Conservation (phyloP, 2,797 vertebrate genomes). For the Amblyraja radiata region DNA sequence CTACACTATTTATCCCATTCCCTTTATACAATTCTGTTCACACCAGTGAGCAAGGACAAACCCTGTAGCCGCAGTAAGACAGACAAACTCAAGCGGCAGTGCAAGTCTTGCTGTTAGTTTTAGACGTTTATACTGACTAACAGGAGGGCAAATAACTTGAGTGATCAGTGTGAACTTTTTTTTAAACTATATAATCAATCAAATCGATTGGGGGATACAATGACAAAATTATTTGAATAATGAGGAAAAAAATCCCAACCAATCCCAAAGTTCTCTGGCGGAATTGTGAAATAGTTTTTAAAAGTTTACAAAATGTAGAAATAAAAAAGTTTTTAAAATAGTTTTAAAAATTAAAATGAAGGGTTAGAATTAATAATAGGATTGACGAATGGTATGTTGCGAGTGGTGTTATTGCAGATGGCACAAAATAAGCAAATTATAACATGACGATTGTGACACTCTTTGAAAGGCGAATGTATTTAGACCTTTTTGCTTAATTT, state of each 20-base stretch:
- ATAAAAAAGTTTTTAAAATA: too few relatives aligned
- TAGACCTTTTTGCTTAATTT: background rate
- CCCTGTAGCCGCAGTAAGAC: background rate
- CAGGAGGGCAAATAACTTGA: too few relatives aligned
- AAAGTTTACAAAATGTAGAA: background rate
- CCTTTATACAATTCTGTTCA: background rate
- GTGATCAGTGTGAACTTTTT: background rate
- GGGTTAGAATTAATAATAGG: background rate
- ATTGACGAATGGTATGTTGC: background rate
- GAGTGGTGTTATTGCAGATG: background rate
- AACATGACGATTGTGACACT: background rate
- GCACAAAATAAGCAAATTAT: background rate
- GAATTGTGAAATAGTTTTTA: background rate
- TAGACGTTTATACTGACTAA: background rate
- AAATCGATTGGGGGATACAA: background rate
- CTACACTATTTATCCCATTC: too few relatives aligned
- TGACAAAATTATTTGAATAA: background rate
- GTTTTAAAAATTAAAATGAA: background rate
- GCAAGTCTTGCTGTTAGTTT: background rate
- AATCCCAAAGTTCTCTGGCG: background rate
- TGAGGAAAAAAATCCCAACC: background rate
- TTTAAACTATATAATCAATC: background rate
- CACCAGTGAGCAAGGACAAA: background rate
- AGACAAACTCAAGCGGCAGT: background rate
- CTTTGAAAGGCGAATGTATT: background rate